Evolutionary conservation across 2,797 vertebrate genomes (phyloP), one percentile per base, ranked within the genome.

Genomic region (Crax fasciolata): DNA sequence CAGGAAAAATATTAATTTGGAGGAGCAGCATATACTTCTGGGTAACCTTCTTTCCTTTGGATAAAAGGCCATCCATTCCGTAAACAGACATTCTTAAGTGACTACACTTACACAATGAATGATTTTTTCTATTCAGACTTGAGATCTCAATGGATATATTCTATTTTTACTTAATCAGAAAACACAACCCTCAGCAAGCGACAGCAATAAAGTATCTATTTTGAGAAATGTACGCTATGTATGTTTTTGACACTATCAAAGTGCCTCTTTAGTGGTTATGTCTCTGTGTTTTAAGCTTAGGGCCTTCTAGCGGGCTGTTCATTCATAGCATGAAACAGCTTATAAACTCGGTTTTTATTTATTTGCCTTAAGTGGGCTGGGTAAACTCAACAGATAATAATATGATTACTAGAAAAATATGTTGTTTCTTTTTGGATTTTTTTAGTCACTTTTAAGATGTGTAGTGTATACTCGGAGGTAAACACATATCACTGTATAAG

Each of bases 331-430:
- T 43, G 35, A 48, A 88, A 88, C 74, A 91, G 30, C 55, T 96
- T 73, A 82, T 93, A 89, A 93, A 76, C 49, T 25, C 61, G 11
- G 49, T 80, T 94, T 92, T 90, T 18, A 11, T 84, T 90, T 89
- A 89, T 71, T 87, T 83, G 51, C 80, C 71, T 58, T 58, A 74
- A 89, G 39, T 55, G 71, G 82, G 25, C 41, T 54, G 41, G 3
- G 25, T 82, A 63, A 76, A 57, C 25, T 66, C 54, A n/a, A 48
- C 38, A 73, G 48, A 84, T 78, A 81, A 77, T 81, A 72, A 73
- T 59, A 73, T 79, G 41, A 87, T 57, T 7, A 5, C 59, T 57
- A 85, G 52, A 72, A 93, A 89, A 95, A 89, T 7, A 23, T 2
- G 1, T 67, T 46, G 46, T 39, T 84, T 84, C 17, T 88, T 79